Percentiles rank a stretch among this genome's conserved stretches.
Evolutionary conservation across 2,888 invertebrate species (phyloP).

Genomic region (Nematopogon swammerdamellus): DNA sequence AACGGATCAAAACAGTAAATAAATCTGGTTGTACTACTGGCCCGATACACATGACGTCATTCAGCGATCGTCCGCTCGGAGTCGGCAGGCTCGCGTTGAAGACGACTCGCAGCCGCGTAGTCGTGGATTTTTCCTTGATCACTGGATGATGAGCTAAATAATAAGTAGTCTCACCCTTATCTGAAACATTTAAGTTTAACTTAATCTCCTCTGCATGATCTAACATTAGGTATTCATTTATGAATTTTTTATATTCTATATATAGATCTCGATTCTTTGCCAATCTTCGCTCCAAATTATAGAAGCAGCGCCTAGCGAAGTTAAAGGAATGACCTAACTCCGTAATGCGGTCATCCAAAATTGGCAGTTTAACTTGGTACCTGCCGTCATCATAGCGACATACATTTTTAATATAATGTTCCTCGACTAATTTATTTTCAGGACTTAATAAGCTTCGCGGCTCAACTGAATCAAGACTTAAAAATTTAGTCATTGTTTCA

Average conservation of each 20-base stretch:
- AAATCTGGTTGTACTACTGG: constrained; percentile 6
- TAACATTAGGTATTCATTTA: constrained; percentile 10
- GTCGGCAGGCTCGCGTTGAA: constrained; percentile 6
- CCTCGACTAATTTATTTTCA: background rate
- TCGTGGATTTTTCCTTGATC: constrained; percentile 3
- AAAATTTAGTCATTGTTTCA: background rate
- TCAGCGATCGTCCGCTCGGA: constrained; percentile 3
- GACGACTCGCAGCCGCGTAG: constrained; percentile 6
- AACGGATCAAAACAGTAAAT: constrained; percentile 1
- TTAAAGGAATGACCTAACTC: constrained; percentile 6
- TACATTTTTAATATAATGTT: background rate
- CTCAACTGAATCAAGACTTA: background rate
- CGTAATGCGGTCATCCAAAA: background rate
- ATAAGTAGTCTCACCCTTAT: constrained; percentile 3
- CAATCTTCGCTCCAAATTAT: constrained; percentile 4
- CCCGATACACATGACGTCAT: constrained; percentile 4
- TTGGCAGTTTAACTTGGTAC: background rate
- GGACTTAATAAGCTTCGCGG: background rate
- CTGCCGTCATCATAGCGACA: background rate
- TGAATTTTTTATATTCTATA: constrained; percentile 8
- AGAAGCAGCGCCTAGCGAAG: constrained; percentile 4
- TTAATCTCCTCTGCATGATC: constrained; percentile 10
- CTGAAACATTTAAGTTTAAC: background rate
- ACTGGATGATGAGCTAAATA: constrained; percentile 7
- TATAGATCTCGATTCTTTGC: constrained; percentile 1